These are phyloP conservation scores for Mesoclemmys tuberculata DNA, from an alignment of 2,113 vertebrate genomes.

Conservation along the genomic window DNA sequence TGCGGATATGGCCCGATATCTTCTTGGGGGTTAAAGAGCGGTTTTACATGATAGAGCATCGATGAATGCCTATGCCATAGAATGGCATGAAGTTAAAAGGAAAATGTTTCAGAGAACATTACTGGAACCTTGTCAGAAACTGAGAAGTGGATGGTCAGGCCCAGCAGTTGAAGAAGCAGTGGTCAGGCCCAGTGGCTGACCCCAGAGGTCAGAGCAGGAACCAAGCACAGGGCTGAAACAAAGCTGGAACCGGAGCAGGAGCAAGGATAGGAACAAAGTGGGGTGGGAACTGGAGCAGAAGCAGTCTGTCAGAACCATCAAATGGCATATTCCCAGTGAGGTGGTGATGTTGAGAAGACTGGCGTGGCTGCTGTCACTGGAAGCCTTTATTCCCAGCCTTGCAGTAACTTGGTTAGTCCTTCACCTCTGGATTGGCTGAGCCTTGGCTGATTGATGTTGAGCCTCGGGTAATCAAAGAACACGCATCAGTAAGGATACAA, in stretches of 20 bases:
- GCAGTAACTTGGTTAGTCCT: background rate
- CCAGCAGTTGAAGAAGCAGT: too few species aligned
- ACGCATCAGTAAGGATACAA: background rate
- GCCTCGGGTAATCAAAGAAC: background rate
- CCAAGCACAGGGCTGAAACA: too few species aligned
- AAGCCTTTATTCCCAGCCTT: background rate
- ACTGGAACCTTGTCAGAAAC: background rate
- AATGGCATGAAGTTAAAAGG: background rate
- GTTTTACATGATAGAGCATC: background rate
- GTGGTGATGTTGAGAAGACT: too few species aligned
- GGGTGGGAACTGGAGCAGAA: too few species aligned
- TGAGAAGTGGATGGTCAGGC: too few species aligned
- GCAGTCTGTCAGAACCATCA: too few species aligned
- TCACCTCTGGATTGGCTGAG: background rate
- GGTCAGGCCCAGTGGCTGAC: too few species aligned
- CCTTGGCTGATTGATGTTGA: background rate
- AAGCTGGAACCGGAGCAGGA: too few species aligned
- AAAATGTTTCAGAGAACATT: background rate
- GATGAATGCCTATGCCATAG: background rate
- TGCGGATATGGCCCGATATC: constrained; percentile 33
- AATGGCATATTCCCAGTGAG: too few species aligned
- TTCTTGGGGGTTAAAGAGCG: background rate
- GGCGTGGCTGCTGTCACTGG: background rate
- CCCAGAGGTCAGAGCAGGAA: too few species aligned
- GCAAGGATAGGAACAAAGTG: too few species aligned